These are phyloP conservation scores for Pipistrellus pygmaeus DNA, from an alignment of 2,797 vertebrate genomes.

Conservation along the genomic window DNA sequence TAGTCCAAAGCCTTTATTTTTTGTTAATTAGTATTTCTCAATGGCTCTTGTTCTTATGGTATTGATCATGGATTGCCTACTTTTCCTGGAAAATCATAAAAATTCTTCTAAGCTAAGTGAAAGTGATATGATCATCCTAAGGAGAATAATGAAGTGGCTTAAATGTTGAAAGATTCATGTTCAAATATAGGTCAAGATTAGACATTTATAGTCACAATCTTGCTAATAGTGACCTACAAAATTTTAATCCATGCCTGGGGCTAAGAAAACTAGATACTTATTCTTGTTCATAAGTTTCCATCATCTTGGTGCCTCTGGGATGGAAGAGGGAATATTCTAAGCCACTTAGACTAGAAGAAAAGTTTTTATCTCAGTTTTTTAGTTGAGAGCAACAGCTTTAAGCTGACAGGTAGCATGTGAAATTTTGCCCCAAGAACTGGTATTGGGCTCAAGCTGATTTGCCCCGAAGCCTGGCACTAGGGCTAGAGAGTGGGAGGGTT, in stretches of 20 bases:
- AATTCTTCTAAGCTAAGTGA: slow-evolving; percentile 31
- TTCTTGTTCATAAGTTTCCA: neutral
- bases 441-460: neutral
- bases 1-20: slow-evolving; percentile 12
- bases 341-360: slow-evolving; percentile 41
- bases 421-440: slow-evolving; percentile 37
- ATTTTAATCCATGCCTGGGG: neutral
- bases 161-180: slow-evolving; percentile 57
- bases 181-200: slow-evolving; percentile 37
- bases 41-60: neutral
- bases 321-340: slow-evolving; percentile 24
- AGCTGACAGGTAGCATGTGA: slow-evolving; percentile 61
- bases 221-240: slow-evolving; percentile 34
- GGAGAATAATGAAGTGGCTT: slow-evolving; percentile 54
- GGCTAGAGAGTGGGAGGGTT: neutral
- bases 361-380: slow-evolving; percentile 73
- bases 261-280: neutral
- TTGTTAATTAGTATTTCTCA: slow-evolving; percentile 58
- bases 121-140: slow-evolving; percentile 33
- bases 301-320: slow-evolving; percentile 41
- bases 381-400: slow-evolving; percentile 61
- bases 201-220: slow-evolving; percentile 27
- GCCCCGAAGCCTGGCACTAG: neutral
- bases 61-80: slow-evolving; percentile 42
- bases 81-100: slow-evolving; percentile 56